Evolutionary conservation across 2,797 vertebrate genomes (phyloP), one percentile per base, ranked within the genome.

Genomic region (Mustela erminea): DNA sequence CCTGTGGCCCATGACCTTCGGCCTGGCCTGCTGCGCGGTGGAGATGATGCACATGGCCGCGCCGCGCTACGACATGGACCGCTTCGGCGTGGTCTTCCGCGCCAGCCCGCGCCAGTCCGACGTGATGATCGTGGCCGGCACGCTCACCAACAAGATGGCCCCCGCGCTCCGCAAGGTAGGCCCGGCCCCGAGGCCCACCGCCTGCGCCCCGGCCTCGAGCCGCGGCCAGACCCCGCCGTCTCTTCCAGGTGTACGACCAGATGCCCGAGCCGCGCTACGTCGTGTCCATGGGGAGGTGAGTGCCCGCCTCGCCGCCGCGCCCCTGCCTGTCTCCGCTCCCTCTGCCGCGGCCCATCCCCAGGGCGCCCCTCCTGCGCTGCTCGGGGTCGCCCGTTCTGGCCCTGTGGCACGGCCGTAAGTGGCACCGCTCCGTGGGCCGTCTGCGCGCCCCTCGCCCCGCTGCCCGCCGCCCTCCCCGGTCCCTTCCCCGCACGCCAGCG

Each of bases 41-140:
- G 99, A 99, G 98, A 99, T 99, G 99, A 99, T 99, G 99, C 99
- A 99, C 98, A 99, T 99, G 99, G 99, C 99, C 0, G 99, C 99
- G 0, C 99, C 99, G 0, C 99, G 99, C 87, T 99, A 99, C 0
- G 99, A 99, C 98, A 99, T 99, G 99, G 99, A 99, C 93, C 99
- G 99, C 8, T 99, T 99, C 0, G 99, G 99, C 0, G 99, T 99
- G 14, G 99, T 99, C 89, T 99, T 99, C 97, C 99, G 99, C 2
- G 99, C 99, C 13, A 99, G 99, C 92, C 99, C 99, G 0, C 99
- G 99, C 20, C 99, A 99, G 98, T 95, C 99, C 0, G 99, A 99
- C 0, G 99, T 99, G 96, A 99, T 99, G 99, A 99, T 99, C 0
- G 99, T 99, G 91, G 99, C 99, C 0, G 99, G 99, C 78, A 99